Evolutionary conservation across 2,113 vertebrate species (phyloP).

Genomic region (Bothrops jararaca): DNA sequence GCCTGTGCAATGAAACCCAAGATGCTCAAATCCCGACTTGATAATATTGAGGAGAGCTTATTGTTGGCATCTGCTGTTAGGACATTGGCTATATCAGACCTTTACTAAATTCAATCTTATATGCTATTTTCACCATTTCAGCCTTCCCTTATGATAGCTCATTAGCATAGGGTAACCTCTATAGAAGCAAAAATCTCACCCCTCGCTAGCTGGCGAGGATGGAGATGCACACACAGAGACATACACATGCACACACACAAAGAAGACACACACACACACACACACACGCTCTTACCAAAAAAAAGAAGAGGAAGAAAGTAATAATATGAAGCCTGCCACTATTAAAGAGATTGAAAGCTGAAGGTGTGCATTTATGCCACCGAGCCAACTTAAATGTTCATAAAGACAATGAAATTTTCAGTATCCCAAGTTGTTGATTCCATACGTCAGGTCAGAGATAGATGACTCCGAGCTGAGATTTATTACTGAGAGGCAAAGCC

Average conservation of each 20-base stretch:
- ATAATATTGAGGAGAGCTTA: constrained; percentile 3
- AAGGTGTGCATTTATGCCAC: constrained; percentile 50
- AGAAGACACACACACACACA: neutral
- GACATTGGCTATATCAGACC: constrained; percentile 12
- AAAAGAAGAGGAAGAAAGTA: constrained; percentile 38
- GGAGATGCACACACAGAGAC: accelerated
- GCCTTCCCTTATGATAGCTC: constrained; percentile 48
- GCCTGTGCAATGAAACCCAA: constrained; percentile 1
- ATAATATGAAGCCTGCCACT: constrained; percentile 56
- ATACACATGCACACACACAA: neutral
- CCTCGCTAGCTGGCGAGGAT: constrained; percentile 21
- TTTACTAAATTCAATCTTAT: constrained; percentile 42
- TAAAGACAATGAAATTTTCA: constrained; percentile 56
- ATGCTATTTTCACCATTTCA: constrained; percentile 44
- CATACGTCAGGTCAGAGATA: constrained; percentile 65
- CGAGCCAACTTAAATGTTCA: constrained; percentile 55
- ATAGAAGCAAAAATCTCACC: constrained; percentile 40
- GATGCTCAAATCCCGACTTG: constrained; percentile 24
- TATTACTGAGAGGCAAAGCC: constrained; percentile 57
- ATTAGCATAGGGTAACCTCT: constrained; percentile 58
- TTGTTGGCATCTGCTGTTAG: constrained; percentile 18
- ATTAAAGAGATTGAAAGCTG: constrained; percentile 59
- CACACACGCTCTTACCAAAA: neutral
- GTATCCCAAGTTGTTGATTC: constrained; percentile 51
- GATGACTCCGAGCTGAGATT: constrained; percentile 61